Evolutionary conservation across 2,888 invertebrate species (phyloP).

Genomic region (Morpho deidamia): DNA sequence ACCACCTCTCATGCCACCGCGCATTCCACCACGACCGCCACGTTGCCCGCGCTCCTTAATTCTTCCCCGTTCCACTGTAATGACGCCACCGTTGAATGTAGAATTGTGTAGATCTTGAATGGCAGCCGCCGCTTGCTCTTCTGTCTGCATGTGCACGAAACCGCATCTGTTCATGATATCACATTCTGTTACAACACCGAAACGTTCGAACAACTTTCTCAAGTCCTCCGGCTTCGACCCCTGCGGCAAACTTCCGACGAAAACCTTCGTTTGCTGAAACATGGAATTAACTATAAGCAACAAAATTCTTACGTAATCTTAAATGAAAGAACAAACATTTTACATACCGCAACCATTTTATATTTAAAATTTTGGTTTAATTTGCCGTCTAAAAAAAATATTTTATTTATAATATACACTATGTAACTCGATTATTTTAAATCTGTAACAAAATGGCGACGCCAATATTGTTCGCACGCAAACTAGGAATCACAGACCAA

Average conservation of each 20-base stretch:
- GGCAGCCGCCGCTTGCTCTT: slow-evolving; percentile 89
- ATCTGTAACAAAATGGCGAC: no score
- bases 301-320: slow-evolving; percentile 25
- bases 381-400: neutral
- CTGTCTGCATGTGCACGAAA: slow-evolving; percentile 93
- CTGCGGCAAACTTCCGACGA: slow-evolving; percentile 94
- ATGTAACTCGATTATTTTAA: no score
- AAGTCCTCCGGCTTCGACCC: slow-evolving; percentile 91
- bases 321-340: slow-evolving; percentile 9
- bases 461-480: no score
- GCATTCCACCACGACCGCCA: slow-evolving; percentile 61
- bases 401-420: no score
- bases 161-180: slow-evolving; percentile 97
- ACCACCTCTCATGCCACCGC: slow-evolving; percentile 63
- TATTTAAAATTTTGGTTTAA: neutral
- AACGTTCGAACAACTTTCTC: slow-evolving; percentile 89
- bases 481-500: no score
- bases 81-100: slow-evolving; percentile 89
- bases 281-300: slow-evolving; percentile 17
- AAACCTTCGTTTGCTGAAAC: slow-evolving; percentile 88
- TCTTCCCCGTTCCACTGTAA: slow-evolving; percentile 90
- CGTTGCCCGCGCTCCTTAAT: slow-evolving; percentile 83
- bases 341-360: slow-evolving; percentile 71
- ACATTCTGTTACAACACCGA: slow-evolving; percentile 93
- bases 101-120: slow-evolving; percentile 89